Base-by-base conservation (phyloP, 2,113 vertebrate genomes). In the Sarotherodon lohbergeri region DNA sequence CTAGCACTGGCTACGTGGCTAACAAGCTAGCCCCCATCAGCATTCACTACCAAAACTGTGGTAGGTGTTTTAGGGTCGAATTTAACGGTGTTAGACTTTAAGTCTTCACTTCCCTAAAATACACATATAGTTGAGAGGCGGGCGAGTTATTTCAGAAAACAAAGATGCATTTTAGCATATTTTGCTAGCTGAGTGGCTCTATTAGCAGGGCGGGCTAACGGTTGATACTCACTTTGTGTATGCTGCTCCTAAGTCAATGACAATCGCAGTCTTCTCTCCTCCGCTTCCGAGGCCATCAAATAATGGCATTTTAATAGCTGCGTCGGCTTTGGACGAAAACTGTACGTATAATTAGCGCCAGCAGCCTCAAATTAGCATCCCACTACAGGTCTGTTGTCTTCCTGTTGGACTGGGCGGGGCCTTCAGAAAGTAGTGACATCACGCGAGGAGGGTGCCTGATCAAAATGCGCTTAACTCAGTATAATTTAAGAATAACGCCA, bases 251-350 rank as follows among this genome's bases (percentile, higher is more conserved):
- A 99, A 91, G 82, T 99, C 98, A 78, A 99, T 97, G 22, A 99
- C 98, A 41, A 99, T 98, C 0, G 98, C 98, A 1, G 98, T 99
- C 88, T 99, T 99, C 95, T 98, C 98, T 57, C 98, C 98, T 82
- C 98, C 97, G 71, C 97, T 99, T 13, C 98, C 98, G 80, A 99
- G 68, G 1, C 98, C 98, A 92, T 99, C 98, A 95, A 98, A 99
- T 6, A 99, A 95, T 10, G 98, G 98, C 98, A 99, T 99, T 88
- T 87, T 96, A 83, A 54, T 71, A 17, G 7, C 12, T 1, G 7
- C 2, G 43, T 83, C 4, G 19, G 17, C 63, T 48, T 16, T 36
- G 6, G 13, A 34, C 8, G 4, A 34, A 52, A 43, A 10, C 24
- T 48, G 27, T 3, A 29, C 11, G n/a, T 16, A 2, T 5, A 43